A percentile compares a stretch with the other conserved stretches of the same genome.
phyloP scores from a whole-genome alignment of 2,113 vertebrate genomes.

The Paramormyrops kingsleyae region DNA sequence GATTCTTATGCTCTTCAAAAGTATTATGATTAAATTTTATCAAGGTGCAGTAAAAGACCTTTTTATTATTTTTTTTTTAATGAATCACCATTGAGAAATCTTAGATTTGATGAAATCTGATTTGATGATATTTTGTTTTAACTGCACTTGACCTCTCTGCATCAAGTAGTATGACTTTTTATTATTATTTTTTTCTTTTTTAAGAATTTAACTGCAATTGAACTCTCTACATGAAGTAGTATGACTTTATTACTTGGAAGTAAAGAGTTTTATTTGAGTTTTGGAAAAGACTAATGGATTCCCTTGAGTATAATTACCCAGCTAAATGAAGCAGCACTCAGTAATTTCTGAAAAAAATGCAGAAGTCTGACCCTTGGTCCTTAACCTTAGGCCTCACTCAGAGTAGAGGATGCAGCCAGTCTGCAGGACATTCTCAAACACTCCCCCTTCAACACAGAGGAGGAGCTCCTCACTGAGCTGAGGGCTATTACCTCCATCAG shows the following conservation, averaged over 20 bases:
- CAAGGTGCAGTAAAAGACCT: not conserved
- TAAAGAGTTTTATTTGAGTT: not conserved
- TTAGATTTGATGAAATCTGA: no score
- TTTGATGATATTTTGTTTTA: not conserved
- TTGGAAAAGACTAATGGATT: not conserved
- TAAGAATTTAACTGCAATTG: not conserved
- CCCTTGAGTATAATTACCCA: slow-evolving; percentile 49
- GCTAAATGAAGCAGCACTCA: slow-evolving; percentile 28
- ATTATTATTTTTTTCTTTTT: not conserved
- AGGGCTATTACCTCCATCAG: slow-evolving; percentile 53
- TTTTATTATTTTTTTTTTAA: not conserved
- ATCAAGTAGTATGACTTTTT: no score
- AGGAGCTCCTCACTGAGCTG: slow-evolving; percentile 72
- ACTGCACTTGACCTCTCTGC: no score
- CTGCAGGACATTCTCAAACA: slow-evolving; percentile 73
- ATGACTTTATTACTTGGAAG: not conserved
- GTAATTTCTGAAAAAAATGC: not conserved
- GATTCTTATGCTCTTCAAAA: not conserved
- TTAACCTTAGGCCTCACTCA: slow-evolving; percentile 65
- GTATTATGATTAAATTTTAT: no score
- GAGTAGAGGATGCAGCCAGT: slow-evolving; percentile 60
- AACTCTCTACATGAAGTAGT: not conserved
- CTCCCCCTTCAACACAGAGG: slow-evolving; percentile 71
- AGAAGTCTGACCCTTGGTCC: slow-evolving; percentile 28
- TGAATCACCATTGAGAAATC: no score